Evolutionary conservation across 1,140 invertebrate species (phyloP).

Genomic region (Phenacoccus solenopsis): DNA sequence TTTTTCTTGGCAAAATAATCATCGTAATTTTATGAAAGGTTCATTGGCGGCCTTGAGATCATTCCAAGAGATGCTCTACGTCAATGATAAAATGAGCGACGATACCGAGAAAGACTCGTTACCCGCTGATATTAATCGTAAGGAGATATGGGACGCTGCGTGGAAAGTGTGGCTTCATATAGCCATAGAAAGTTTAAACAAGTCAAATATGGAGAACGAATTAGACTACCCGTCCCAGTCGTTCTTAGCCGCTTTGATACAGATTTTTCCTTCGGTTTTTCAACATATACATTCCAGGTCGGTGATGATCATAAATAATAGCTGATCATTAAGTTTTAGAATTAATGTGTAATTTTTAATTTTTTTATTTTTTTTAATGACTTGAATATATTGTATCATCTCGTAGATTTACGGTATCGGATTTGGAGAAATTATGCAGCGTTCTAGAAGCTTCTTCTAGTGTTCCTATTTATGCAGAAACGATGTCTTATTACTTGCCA

Average conservation of each 20-base stretch:
- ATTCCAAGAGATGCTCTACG: conserved; percentile 82
- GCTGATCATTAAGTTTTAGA: neutral
- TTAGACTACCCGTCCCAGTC: conserved; percentile 41
- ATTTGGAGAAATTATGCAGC: conserved; percentile 64
- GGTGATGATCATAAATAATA: neutral
- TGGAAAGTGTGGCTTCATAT: conserved; percentile 80
- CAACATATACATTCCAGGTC: conserved; percentile 66
- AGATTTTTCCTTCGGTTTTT: conserved; percentile 88
- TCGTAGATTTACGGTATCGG: conserved; percentile 31
- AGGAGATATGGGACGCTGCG: conserved; percentile 59
- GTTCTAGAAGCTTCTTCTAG: conserved; percentile 64
- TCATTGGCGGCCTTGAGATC: conserved; percentile 88
- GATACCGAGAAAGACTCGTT: conserved; percentile 33
- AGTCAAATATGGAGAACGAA: conserved; percentile 30
- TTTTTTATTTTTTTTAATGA: conserved; percentile 19
- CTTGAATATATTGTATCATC: neutral
- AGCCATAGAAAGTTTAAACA: conserved; percentile 59
- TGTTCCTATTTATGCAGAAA: conserved; percentile 69
- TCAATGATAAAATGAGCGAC: conserved; percentile 36
- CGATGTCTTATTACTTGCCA: conserved; percentile 63
- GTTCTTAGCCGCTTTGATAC: conserved; percentile 82
- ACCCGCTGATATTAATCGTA: conserved; percentile 24
- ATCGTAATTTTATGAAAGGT: conserved; percentile 38
- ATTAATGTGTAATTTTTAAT: neutral
- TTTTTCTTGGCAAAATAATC: conserved; percentile 7